Evolutionary conservation across 1,140 invertebrate genomes (phyloP), one percentile per base, ranked within the genome.

Genomic region (Ladona fulva): DNA sequence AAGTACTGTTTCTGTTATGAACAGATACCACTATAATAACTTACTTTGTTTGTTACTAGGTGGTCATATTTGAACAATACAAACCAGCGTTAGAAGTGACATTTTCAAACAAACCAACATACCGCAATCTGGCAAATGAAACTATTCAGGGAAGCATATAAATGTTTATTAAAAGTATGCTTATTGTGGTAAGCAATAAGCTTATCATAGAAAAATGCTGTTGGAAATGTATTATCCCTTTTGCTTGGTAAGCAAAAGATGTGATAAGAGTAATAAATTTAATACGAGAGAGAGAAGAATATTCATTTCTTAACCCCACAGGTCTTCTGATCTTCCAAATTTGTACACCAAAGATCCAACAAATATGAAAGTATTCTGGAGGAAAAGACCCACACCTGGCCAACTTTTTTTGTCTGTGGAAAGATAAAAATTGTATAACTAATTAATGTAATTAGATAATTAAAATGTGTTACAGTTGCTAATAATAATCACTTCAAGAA

Each of bases 331-430:
- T 82, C 97, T 89, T 14, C 96, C 97, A 86, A 98, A 98, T 86
- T 98, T 98, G 86, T 94, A 98, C 25, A 95, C 90, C 42, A 98
- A 85, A 0, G 95, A 96, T 42, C 93, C 92, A 77, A 95, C 87
- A 83, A 99, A 97, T 81, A 99, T 99, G 79, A 99, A 93, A 0
- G 95, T 88, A 85, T 99, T 99, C 86, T 99, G 97, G 44, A 99
- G 86, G 82, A 99, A 97, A 1, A 99, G 85, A 75, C 94, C 94
- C 77, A 98, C 92, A 11, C 97, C 96, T 1, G 95, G 92, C 90
- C 94, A 96, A 59, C 29, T 37, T 37, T 37, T 37, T 37, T 37
- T 37, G 29, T 37, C 29, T 37, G 29, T 5, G 8, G n/a, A 37
- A 37, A 37, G 29, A 8, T 37, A 5, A 37, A 37, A 37, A 37